A percentile compares a stretch with the other conserved stretches of the same genome.
phyloP scores from a whole-genome alignment of 2,888 invertebrate genomes.

The Torymus auratus region DNA sequence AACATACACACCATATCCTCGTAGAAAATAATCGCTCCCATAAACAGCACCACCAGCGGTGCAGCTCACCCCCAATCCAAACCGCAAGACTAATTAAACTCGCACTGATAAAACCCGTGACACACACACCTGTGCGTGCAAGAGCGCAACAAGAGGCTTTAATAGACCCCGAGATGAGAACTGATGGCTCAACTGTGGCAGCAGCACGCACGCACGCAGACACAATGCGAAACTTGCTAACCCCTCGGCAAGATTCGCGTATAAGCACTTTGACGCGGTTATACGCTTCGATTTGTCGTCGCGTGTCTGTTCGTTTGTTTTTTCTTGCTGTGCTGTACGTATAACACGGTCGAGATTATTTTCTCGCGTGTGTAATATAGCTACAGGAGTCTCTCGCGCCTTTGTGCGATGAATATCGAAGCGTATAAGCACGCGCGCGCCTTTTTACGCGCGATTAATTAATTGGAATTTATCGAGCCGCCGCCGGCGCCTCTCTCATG shows the following conservation, averaged over 20 bases:
- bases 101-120: conserved; percentile 8
- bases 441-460: background rate
- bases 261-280: too few species aligned
- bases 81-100: conserved; percentile 14
- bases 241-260: too few species aligned
- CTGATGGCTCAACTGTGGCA: conserved; percentile 43
- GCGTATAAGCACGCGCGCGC: too few species aligned
- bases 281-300: conserved; percentile 55
- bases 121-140: background rate
- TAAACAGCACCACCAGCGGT: too few species aligned
- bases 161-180: conserved; percentile 64
- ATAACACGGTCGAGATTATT: too few species aligned
- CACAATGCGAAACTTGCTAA: conserved; percentile 4
- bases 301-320: background rate
- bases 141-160: conserved; percentile 45
- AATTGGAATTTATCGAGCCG: background rate
- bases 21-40: too few species aligned
- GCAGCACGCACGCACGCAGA: background rate
- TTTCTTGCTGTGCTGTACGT: too few species aligned
- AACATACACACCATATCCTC: too few species aligned
- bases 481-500: background rate
- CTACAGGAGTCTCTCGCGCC: too few species aligned
- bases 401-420: too few species aligned
- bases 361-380: too few species aligned
- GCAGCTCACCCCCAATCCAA: too few species aligned